phyloP scores from a whole-genome alignment of 2,113 vertebrate species.

The Rhinolophus ferrumequinum region DNA sequence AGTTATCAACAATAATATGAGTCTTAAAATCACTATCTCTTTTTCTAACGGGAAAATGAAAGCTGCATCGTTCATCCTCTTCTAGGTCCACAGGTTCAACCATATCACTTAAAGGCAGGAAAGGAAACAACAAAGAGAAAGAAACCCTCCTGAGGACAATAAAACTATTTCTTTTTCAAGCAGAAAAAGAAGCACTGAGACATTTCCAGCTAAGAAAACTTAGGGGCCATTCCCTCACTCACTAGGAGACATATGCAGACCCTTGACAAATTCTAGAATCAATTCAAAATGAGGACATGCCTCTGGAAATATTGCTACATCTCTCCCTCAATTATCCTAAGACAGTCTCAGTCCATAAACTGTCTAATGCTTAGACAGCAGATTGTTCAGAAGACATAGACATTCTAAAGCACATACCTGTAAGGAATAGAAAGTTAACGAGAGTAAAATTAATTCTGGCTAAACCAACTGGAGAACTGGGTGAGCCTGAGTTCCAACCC shows the following conservation, averaged over 20 bases:
- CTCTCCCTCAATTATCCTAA: neutral
- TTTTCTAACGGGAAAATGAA: constrained; percentile 22
- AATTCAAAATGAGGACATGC: neutral
- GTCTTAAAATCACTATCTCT: neutral
- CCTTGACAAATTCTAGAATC: neutral
- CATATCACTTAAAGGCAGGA: neutral
- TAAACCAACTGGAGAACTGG: neutral
- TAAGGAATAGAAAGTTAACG: neutral
- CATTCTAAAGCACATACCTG: constrained; percentile 24
- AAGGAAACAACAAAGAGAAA: neutral
- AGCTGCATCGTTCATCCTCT: neutral
- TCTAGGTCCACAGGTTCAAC: neutral
- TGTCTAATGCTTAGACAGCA: neutral
- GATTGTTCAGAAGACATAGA: neutral
- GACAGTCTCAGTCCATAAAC: neutral
- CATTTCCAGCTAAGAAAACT: neutral
- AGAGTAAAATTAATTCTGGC: neutral
- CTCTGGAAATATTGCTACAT: neutral
- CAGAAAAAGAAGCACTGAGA: neutral
- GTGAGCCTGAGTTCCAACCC: neutral
- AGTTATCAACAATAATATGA: neutral
- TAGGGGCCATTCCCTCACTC: neutral
- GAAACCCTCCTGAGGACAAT: neutral
- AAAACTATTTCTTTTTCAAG: neutral
- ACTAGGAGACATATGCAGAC: neutral